These are phyloP conservation scores for Strigops habroptila DNA, from an alignment of 2,113 vertebrate species.

Conservation along the genomic window DNA sequence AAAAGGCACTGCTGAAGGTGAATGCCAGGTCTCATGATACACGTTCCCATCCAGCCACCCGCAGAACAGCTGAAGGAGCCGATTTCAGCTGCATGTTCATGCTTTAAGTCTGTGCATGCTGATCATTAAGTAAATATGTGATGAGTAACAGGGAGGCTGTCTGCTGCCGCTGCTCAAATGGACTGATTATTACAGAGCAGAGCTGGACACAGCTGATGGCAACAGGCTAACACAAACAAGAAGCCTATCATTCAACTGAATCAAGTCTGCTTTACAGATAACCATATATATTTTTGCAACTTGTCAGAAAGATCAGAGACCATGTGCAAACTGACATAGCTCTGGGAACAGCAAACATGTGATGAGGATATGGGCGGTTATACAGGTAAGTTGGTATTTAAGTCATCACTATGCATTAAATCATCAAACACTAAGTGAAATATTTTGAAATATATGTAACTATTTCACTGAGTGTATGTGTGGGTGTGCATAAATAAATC, in stretches of 20 bases:
- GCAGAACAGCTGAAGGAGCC: neutral
- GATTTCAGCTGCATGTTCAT: neutral
- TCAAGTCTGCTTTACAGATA: neutral
- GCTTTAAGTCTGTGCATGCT: neutral
- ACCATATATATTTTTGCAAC: neutral
- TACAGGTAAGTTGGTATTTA: neutral
- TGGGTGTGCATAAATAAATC: constrained; percentile 28
- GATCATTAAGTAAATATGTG: neutral
- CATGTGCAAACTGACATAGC: neutral
- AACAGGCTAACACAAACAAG: neutral
- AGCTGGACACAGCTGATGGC: neutral
- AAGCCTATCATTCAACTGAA: neutral
- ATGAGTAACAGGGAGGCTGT: neutral
- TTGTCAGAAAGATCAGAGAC: neutral
- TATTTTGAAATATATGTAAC: neutral
- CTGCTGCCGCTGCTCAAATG: neutral
- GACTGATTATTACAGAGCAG: neutral
- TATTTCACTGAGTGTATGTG: neutral
- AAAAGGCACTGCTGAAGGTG: neutral
- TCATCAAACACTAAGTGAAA: neutral
- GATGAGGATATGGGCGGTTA: neutral
- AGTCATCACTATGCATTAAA: neutral
- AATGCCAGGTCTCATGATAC: neutral
- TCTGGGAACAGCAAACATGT: neutral
- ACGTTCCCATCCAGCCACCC: neutral